Conservation (phyloP, 64 coral and sea anemone genomes). For the Porites australiensis region DNA sequence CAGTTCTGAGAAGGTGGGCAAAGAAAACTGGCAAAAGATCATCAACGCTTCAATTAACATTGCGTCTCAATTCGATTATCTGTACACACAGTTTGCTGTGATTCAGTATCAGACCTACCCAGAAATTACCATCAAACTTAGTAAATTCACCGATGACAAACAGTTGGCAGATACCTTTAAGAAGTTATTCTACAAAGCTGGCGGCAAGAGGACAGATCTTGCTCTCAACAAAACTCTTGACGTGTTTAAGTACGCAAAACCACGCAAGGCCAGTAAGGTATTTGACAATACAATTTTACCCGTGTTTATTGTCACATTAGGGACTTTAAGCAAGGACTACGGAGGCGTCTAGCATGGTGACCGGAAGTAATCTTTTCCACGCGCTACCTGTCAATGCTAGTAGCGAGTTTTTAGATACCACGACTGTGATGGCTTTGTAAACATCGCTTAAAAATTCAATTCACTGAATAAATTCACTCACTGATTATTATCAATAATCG, state of each 20-base stretch:
- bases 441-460: too few relatives aligned
- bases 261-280: conserved; percentile 68
- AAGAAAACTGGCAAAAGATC: conserved; percentile 65
- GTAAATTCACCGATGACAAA: conserved; percentile 51
- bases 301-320: too few relatives aligned
- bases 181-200: conserved; percentile 78
- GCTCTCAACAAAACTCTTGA: conserved; percentile 73
- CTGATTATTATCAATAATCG: too few relatives aligned
- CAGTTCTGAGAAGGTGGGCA: conserved; percentile 88
- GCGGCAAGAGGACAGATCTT: conserved; percentile 82
- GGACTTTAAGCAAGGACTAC: too few relatives aligned
- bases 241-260: conserved; percentile 65
- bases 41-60: conserved; percentile 65
- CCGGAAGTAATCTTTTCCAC: too few relatives aligned
- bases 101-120: conserved; percentile 81
- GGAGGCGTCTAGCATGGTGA: too few relatives aligned
- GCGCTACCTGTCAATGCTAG: too few relatives aligned
- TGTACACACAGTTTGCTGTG: conserved; percentile 76
- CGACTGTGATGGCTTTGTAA: too few relatives aligned
- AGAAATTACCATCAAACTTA: conserved; percentile 59
- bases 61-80: conserved; percentile 55
- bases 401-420: too few relatives aligned
- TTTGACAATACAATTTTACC: too few relatives aligned
- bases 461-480: too few relatives aligned
- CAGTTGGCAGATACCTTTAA: conserved; percentile 35